Percentiles rank a stretch among this genome's conserved stretches.
Conservation (phyloP, 2,113 vertebrate genomes). For the Stegastes partitus region DNA sequence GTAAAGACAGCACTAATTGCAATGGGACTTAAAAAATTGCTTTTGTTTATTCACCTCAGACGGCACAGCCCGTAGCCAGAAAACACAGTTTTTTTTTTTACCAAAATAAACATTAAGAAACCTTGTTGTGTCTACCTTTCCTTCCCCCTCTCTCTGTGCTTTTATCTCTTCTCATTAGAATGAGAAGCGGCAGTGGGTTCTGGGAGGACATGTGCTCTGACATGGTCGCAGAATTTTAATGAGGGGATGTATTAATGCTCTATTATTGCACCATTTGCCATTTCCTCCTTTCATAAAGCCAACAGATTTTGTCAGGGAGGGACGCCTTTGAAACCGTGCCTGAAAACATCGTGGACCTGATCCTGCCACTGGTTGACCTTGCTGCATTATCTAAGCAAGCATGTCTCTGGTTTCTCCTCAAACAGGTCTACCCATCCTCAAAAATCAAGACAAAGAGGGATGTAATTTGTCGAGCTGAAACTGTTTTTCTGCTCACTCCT, state of each 20-base stretch:
- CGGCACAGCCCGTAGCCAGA: constrained; percentile 30
- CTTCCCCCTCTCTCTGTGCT: constrained; percentile 2
- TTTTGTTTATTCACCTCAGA: constrained; percentile 44
- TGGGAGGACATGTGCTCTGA: constrained; percentile 51
- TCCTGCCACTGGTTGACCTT: constrained; percentile 4
- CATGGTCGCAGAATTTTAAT: constrained; percentile 62
- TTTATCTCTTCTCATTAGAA: constrained; percentile 62
- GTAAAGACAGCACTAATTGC: constrained; percentile 54
- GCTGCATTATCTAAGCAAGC: neutral
- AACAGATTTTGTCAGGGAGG: constrained; percentile 7
- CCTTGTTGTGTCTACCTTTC: constrained; percentile 35
- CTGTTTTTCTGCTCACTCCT: neutral
- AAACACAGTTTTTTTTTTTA: constrained; percentile 27
- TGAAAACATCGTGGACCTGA: constrained; percentile 21
- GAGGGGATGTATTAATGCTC: constrained; percentile 47
- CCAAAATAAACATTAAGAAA: constrained; percentile 60
- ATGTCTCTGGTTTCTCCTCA: neutral
- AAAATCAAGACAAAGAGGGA: constrained; percentile 4
- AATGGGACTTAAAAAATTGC: constrained; percentile 41
- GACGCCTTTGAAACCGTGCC: constrained; percentile 3
- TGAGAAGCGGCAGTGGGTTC: constrained; percentile 41
- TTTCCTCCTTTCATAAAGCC: constrained; percentile 10
- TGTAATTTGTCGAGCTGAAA: constrained; percentile 12
- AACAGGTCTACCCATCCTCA: constrained; percentile 1
- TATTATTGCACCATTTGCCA: constrained; percentile 29